phyloP scores from a whole-genome alignment of 2,797 vertebrate genomes.

The Ateles fusciceps region DNA sequence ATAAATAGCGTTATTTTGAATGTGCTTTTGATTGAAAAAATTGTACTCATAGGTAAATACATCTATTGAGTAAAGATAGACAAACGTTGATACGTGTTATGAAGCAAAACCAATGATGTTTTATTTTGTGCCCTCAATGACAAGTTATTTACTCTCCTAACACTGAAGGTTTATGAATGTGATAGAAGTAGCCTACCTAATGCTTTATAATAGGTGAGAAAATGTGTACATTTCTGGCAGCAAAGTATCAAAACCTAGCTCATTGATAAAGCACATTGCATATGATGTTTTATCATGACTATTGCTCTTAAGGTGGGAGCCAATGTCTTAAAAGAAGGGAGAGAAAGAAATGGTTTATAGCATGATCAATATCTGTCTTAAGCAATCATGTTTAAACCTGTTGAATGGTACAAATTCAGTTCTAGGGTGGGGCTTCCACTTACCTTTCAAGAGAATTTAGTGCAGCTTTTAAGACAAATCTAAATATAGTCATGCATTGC shows the following conservation, averaged over 20 bases:
- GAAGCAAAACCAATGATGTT: neutral
- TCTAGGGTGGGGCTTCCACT: constrained; percentile 15
- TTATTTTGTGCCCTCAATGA: constrained; percentile 10
- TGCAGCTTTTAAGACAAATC: neutral
- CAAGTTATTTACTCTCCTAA: constrained; percentile 50
- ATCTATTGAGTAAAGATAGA: neutral
- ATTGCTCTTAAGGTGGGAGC: constrained; percentile 60
- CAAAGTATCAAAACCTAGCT: constrained; percentile 62
- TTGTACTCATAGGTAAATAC: neutral
- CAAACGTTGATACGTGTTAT: neutral
- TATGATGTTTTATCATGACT: constrained; percentile 76
- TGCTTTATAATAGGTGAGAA: constrained; percentile 64
- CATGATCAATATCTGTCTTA: constrained; percentile 37
- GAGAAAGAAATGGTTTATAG: no score
- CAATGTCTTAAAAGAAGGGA: constrained; percentile 38
- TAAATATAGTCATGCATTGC: neutral
- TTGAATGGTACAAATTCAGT: constrained; percentile 59
- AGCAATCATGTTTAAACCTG: constrained; percentile 62
- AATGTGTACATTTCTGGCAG: constrained; percentile 34
- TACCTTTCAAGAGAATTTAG: constrained; percentile 60
- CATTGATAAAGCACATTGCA: neutral
- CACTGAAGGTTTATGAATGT: neutral
- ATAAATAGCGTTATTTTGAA: neutral
- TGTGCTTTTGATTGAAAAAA: neutral
- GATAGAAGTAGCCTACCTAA: neutral